phyloP scores from a whole-genome alignment of 2,888 invertebrate genomes.

The Lottia gigantea region DNA sequence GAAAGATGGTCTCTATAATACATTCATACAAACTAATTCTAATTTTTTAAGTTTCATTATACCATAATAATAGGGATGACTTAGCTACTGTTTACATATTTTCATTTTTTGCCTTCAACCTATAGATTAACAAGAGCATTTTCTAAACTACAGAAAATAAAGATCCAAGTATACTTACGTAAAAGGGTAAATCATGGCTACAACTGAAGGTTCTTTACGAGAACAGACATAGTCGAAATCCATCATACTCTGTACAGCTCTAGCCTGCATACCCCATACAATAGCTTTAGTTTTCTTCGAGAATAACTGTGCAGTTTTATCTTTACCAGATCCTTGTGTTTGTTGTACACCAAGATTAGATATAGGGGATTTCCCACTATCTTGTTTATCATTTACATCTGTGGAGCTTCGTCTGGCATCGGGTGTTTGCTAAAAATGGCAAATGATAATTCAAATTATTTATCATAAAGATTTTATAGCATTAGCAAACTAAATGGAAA shows the following conservation, averaged over 20 bases:
- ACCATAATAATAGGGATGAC: too few species aligned
- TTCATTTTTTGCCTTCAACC: too few species aligned
- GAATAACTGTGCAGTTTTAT: conserved; percentile 75
- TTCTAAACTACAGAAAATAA: too few species aligned
- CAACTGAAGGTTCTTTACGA: conserved; percentile 84
- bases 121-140: too few species aligned
- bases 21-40: too few species aligned
- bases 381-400: neutral
- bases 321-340: neutral
- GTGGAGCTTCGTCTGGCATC: conserved; percentile 11
- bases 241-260: conserved; percentile 95
- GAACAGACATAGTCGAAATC: conserved; percentile 96
- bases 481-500: too few species aligned
- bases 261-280: conserved; percentile 98
- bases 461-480: too few species aligned
- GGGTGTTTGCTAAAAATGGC: conserved; percentile 9
- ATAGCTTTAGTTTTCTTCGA: conserved; percentile 88
- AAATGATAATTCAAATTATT: too few species aligned
- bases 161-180: conserved; percentile 69
- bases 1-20: too few species aligned
- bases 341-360: neutral
- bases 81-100: too few species aligned
- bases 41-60: too few species aligned
- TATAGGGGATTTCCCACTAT: neutral
- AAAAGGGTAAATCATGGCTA: conserved; percentile 97